Evolutionary conservation across 2,797 vertebrate genomes (phyloP).

Genomic region (Centropyge bicolor): DNA sequence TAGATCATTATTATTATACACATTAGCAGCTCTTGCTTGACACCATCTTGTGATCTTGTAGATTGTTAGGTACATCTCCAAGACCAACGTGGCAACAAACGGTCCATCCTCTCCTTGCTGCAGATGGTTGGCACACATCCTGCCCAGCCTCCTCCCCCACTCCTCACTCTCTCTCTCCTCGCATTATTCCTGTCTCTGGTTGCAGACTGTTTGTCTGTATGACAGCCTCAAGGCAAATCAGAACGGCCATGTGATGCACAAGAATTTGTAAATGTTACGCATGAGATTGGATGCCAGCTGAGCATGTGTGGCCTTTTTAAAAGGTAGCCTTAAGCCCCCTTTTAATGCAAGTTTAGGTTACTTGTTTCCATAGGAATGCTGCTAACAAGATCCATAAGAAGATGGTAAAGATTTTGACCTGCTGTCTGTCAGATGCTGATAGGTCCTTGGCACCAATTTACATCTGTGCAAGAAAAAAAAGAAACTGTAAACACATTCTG

Average conservation of each 20-base stretch:
- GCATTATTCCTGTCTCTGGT: conserved; percentile 6
- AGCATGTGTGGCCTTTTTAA: conserved; percentile 56
- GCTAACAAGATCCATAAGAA: conserved; percentile 66
- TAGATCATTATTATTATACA: conserved; percentile 7
- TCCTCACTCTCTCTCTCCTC: conserved; percentile 12
- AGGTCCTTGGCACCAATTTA: conserved; percentile 26
- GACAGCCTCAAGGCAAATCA: conserved; percentile 32
- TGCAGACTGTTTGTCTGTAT: conserved; percentile 35
- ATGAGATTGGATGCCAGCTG: conserved; percentile 31
- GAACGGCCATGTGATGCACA: conserved; percentile 9
- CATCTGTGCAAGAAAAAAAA: conserved; percentile 35
- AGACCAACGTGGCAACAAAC: conserved; percentile 10
- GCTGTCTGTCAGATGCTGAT: conserved; percentile 35
- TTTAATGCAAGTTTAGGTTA: conserved; percentile 47
- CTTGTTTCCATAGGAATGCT: conserved; percentile 59
- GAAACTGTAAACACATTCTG: conserved; percentile 38
- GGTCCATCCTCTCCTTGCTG: conserved; percentile 26
- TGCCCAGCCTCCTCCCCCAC: conserved; percentile 12
- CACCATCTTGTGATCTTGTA: background rate
- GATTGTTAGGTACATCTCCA: conserved; percentile 20
- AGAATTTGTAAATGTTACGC: conserved; percentile 26
- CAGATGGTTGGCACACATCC: conserved; percentile 59
- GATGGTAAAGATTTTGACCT: conserved; percentile 54
- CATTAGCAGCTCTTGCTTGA: conserved; percentile 7
- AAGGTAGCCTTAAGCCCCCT: conserved; percentile 41